phyloP scores from a whole-genome alignment of 2,113 vertebrate genomes.

The Amphiprion ocellaris region DNA sequence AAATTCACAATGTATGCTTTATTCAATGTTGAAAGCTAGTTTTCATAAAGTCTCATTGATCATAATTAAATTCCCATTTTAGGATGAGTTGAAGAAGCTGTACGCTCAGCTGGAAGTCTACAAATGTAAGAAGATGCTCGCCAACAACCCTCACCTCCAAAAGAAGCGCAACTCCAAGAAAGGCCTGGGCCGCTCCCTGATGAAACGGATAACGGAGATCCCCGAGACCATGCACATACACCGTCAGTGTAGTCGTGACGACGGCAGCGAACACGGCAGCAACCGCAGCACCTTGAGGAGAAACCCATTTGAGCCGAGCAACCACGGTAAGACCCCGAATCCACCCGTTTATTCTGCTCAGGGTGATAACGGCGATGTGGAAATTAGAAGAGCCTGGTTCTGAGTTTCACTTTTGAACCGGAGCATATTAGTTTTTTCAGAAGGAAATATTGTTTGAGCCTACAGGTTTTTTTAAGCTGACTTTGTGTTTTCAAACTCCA shows the following conservation, averaged over 20 bases:
- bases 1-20: background rate
- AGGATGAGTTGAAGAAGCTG: slow-evolving; percentile 98
- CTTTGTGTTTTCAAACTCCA: too few relatives aligned
- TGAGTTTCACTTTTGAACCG: slow-evolving; percentile 1
- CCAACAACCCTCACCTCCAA: slow-evolving; percentile 98
- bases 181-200: slow-evolving; percentile 95
- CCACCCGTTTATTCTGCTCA: background rate
- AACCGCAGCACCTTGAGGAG: slow-evolving; percentile 87
- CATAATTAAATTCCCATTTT: background rate
- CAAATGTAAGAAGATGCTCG: slow-evolving; percentile 98
- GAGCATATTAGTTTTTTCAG: background rate
- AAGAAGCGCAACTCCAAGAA: slow-evolving; percentile 99
- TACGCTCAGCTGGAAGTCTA: slow-evolving; percentile 97
- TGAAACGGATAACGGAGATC: slow-evolving; percentile 97
- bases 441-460: background rate
- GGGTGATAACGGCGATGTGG: background rate
- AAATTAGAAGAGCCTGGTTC: too few relatives aligned
- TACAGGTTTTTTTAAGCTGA: too few relatives aligned
- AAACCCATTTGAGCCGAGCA: slow-evolving; percentile 86
- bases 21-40: fast-evolving
- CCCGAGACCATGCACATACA: slow-evolving; percentile 94
- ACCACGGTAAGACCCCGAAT: slow-evolving; percentile 78
- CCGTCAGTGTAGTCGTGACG: slow-evolving; percentile 94
- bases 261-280: slow-evolving; percentile 87
- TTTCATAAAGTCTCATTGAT: background rate